Percentiles rank a stretch among this genome's conserved stretches.
Evolutionary conservation across 2,113 vertebrate species (phyloP).

Genomic region (Cnemophilus loriae): DNA sequence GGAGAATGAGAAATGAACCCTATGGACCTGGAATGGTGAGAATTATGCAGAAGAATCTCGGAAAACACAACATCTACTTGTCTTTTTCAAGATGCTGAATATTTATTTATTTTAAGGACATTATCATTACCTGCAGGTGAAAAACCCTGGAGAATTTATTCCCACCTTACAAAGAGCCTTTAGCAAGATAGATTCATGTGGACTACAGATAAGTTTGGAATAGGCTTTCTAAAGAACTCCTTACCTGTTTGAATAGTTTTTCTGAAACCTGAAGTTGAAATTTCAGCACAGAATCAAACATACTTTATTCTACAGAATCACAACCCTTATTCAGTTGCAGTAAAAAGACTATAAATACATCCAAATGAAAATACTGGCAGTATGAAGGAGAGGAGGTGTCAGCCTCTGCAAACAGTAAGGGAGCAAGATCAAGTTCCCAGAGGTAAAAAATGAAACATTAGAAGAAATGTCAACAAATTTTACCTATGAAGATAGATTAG

Average conservation of each 20-base stretch:
- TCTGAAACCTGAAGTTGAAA: background rate
- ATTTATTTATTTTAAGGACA: background rate
- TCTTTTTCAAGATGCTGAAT: background rate
- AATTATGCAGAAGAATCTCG: background rate
- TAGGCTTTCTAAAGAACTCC: background rate
- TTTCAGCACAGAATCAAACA: background rate
- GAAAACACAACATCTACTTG: background rate
- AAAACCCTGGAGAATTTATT: background rate
- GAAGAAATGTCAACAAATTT: background rate
- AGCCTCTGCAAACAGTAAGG: background rate
- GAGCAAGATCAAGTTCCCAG: background rate
- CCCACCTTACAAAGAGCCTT: background rate
- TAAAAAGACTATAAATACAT: background rate
- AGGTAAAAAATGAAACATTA: background rate
- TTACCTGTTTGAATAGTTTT: background rate
- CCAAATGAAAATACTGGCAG: background rate
- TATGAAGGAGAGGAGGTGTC: background rate
- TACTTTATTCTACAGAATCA: background rate
- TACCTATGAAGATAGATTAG: background rate
- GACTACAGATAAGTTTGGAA: background rate
- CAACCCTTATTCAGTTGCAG: background rate
- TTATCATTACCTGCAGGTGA: background rate
- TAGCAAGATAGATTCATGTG: background rate
- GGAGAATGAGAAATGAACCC: background rate
- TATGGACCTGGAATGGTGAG: background rate